Conservation (phyloP, 1,140 invertebrate species). For the Hyphantria cunea region DNA sequence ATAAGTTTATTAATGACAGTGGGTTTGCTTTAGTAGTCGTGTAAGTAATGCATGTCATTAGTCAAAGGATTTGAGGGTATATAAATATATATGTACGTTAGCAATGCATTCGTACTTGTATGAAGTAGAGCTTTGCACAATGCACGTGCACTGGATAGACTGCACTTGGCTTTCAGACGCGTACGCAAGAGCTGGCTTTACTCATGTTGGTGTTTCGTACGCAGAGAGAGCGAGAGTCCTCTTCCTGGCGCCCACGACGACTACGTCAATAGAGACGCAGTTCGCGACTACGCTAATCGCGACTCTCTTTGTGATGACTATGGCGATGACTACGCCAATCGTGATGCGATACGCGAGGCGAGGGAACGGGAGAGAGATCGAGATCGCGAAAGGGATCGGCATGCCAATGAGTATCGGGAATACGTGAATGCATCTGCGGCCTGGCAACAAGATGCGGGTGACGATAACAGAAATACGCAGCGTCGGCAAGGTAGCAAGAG, state of each 20-base stretch:
- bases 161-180: conserved; percentile 62
- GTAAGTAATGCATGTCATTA: too few species aligned
- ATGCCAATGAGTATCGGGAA: conserved; percentile 65
- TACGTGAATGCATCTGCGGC: conserved; percentile 74
- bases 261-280: conserved; percentile 74
- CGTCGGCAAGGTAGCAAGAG: conserved; percentile 62
- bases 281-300: conserved; percentile 76
- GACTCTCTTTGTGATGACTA: conserved; percentile 77
- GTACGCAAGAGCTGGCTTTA: conserved; percentile 64
- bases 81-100: neutral
- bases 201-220: conserved; percentile 76
- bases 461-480: conserved; percentile 80
- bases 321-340: conserved; percentile 78
- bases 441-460: conserved; percentile 60
- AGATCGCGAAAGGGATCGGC: conserved; percentile 47
- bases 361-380: conserved; percentile 58
- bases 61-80: neutral
- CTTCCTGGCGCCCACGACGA: conserved; percentile 71
- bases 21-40: too few species aligned
- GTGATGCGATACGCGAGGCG: conserved; percentile 77
- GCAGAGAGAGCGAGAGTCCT: conserved; percentile 78
- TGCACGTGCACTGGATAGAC: conserved; percentile 61
- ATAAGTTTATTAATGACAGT: too few species aligned
- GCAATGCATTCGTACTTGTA: conserved; percentile 7
- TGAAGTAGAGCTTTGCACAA: conserved; percentile 35